Evolutionary conservation across 2,797 vertebrate species (phyloP).

Genomic region (Streptopelia turtur): DNA sequence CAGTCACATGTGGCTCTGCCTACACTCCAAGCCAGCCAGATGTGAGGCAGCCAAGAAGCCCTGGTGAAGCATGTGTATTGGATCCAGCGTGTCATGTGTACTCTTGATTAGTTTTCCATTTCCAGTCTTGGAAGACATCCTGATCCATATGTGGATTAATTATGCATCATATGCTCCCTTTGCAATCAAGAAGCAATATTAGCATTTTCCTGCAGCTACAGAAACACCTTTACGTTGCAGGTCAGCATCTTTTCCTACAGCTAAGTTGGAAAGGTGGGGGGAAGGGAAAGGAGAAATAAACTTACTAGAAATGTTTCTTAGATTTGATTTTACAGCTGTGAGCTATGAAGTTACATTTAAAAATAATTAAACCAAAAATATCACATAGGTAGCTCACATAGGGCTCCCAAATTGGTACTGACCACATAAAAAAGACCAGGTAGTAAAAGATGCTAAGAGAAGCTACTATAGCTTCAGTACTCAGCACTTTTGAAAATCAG

Average conservation of each 20-base stretch:
- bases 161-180: neutral
- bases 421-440: neutral
- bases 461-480: neutral
- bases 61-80: neutral
- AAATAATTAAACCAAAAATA: neutral
- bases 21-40: neutral
- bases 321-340: neutral
- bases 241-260: neutral
- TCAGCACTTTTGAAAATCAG: slow-evolving; percentile 39
- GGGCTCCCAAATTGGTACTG: neutral
- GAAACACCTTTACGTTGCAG: neutral
- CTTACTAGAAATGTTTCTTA: neutral
- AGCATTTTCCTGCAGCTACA: slow-evolving; percentile 1
- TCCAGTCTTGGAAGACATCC: neutral
- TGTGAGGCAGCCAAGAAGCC: slow-evolving; percentile 22
- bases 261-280: neutral
- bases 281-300: neutral
- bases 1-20: neutral
- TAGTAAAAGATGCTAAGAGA: neutral
- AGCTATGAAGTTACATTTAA: neutral
- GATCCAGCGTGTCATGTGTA: neutral
- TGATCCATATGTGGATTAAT: slow-evolving; percentile 29
- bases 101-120: slow-evolving; percentile 36
- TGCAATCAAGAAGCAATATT: neutral
- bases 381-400: neutral